Evolutionary conservation across 2,888 invertebrate species (phyloP).

Genomic region (Charanyca ferruginea): DNA sequence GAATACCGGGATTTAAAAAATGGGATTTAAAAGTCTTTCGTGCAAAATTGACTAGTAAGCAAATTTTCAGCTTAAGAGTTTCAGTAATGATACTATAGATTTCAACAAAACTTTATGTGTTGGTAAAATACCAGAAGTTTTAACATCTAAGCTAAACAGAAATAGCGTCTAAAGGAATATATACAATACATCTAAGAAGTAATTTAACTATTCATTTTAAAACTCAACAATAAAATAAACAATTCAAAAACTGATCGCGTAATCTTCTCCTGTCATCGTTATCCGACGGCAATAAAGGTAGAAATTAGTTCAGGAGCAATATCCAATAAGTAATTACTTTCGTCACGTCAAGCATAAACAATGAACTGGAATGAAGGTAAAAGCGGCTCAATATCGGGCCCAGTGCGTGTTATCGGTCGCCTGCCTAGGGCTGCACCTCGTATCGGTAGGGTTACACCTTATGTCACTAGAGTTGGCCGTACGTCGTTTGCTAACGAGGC

Average conservation of each 20-base stretch:
- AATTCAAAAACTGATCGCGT: constrained; percentile 22
- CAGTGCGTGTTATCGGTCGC: constrained; percentile 59
- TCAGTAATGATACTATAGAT: neutral
- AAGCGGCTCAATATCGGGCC: constrained; percentile 52
- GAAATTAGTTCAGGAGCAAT: constrained; percentile 40
- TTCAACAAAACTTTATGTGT: neutral
- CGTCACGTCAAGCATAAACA: constrained; percentile 58
- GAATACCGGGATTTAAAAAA: constrained; percentile 4
- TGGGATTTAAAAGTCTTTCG: neutral
- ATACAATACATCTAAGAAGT: too few species aligned
- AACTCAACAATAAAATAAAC: constrained; percentile 33
- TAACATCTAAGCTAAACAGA: too few species aligned
- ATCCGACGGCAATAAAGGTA: constrained; percentile 42
- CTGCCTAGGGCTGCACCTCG: constrained; percentile 53
- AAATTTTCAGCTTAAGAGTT: neutral
- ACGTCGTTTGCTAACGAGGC: constrained; percentile 77
- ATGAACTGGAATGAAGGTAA: constrained; percentile 52
- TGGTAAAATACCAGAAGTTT: neutral
- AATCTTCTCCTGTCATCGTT: constrained; percentile 23
- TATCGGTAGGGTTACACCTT: constrained; percentile 50
- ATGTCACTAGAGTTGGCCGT: constrained; percentile 48
- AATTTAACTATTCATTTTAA: constrained; percentile 9
- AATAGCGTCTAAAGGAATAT: too few species aligned
- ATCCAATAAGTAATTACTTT: constrained; percentile 59
- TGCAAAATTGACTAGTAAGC: neutral